Evolutionary conservation across 2,113 vertebrate species (phyloP).

Genomic region (Neodon shergylaensis): DNA sequence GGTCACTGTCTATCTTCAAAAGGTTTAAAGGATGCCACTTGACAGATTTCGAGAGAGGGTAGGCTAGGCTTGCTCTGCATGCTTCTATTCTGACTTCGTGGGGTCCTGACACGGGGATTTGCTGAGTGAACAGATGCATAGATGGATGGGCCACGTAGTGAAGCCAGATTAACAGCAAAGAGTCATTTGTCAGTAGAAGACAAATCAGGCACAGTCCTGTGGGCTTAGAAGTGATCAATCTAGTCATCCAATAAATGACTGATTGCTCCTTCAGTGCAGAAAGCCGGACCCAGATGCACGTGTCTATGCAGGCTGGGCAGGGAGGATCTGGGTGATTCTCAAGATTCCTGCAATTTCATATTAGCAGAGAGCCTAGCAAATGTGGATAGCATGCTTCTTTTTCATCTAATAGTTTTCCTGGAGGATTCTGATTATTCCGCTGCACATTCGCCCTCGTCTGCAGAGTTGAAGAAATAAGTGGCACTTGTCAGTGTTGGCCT

Average conservation of each 20-base stretch:
- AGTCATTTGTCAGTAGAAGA: slow-evolving; percentile 43
- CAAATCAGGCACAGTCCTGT: slow-evolving; percentile 16
- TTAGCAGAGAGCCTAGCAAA: background rate
- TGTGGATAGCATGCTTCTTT: background rate
- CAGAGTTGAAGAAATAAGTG: background rate
- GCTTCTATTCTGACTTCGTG: background rate
- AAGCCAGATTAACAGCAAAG: slow-evolving; percentile 40
- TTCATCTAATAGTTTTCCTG: background rate
- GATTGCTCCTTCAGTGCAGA: background rate
- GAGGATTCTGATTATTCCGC: background rate
- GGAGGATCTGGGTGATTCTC: background rate
- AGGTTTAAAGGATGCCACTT: background rate
- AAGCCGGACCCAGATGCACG: background rate
- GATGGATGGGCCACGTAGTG: background rate
- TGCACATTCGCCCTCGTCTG: background rate
- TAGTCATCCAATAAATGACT: background rate
- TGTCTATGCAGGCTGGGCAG: background rate
- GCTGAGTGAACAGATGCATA: background rate
- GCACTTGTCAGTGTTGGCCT: background rate
- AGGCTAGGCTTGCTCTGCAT: background rate
- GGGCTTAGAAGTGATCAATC: slow-evolving; percentile 16
- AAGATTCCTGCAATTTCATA: background rate
- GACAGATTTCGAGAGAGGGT: background rate
- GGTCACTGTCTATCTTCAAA: background rate
- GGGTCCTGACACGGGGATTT: background rate